Percentiles rank a stretch among this genome's conserved stretches.
These are phyloP conservation scores for Atrichornis clamosus DNA, from an alignment of 2,113 vertebrate species.

Conservation along the genomic window DNA sequence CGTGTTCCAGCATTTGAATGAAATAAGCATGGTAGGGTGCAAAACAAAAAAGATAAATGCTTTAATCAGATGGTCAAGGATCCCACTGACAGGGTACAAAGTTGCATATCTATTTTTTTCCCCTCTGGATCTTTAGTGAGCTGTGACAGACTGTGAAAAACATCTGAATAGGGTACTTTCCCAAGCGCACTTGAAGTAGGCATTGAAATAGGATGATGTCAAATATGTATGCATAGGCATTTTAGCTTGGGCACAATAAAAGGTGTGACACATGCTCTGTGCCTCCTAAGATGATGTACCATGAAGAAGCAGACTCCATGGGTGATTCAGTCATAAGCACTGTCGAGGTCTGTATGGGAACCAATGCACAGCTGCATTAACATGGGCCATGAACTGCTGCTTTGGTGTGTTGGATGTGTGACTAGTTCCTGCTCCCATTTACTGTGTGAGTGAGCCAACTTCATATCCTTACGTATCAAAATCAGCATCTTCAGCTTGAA, in stretches of 20 bases:
- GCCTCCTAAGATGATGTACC: background rate
- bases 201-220: background rate
- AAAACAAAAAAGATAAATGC: background rate
- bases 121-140: background rate
- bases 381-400: background rate
- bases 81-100: background rate
- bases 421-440: background rate
- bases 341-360: background rate
- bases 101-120: background rate
- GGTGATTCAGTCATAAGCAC: background rate
- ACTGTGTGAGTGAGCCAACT: background rate
- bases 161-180: background rate
- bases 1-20: constrained; percentile 19
- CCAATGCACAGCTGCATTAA: background rate
- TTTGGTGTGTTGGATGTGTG: background rate
- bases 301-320: background rate
- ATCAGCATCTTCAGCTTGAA: background rate
- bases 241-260: background rate
- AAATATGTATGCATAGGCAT: background rate
- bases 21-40: background rate
- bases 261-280: background rate
- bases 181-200: background rate
- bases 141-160: background rate
- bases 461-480: background rate
- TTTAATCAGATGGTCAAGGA: background rate